Percentiles rank a stretch among this genome's conserved stretches.
Conservation (phyloP, 1,140 invertebrate genomes). For the Papilio aristodemus region DNA sequence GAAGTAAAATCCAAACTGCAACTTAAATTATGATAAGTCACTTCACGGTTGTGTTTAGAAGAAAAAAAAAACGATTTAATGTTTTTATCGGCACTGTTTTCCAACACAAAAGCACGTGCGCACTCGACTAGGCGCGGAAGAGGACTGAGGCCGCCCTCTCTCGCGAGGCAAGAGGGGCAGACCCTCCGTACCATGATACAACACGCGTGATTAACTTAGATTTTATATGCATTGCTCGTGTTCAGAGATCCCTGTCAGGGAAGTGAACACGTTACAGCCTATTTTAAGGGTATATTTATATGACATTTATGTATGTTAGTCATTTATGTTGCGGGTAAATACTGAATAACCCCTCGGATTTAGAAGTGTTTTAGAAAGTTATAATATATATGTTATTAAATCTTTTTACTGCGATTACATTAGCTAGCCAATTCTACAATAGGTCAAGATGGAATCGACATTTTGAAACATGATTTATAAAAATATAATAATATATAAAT, state of each 20-base stretch:
- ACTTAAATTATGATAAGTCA: conserved; percentile 51
- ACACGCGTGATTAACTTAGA: conserved; percentile 52
- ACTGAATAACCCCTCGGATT: too few relatives aligned
- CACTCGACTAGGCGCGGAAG: conserved; percentile 44
- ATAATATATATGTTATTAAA: too few relatives aligned
- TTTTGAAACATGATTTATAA: too few relatives aligned
- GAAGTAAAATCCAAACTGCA: conserved; percentile 62
- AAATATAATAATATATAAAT: too few relatives aligned
- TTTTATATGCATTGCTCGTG: conserved; percentile 51
- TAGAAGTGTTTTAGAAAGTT: too few relatives aligned
- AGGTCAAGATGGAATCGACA: too few relatives aligned
- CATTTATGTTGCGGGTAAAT: too few relatives aligned
- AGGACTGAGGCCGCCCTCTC: conserved; percentile 69
- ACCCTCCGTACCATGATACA: conserved; percentile 52
- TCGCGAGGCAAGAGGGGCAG: conserved; percentile 63
- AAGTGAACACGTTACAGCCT: not conserved
- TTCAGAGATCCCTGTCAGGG: not conserved
- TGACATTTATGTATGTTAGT: too few relatives aligned
- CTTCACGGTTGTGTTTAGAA: conserved; percentile 68
- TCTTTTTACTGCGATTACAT: too few relatives aligned
- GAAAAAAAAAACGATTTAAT: conserved; percentile 57
- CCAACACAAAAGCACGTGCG: conserved; percentile 46
- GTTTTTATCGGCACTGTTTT: conserved; percentile 51
- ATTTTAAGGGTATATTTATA: not conserved
- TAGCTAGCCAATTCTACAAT: too few relatives aligned